Conservation (phyloP, 2,888 invertebrate species). For the Perithous albicinctus region DNA sequence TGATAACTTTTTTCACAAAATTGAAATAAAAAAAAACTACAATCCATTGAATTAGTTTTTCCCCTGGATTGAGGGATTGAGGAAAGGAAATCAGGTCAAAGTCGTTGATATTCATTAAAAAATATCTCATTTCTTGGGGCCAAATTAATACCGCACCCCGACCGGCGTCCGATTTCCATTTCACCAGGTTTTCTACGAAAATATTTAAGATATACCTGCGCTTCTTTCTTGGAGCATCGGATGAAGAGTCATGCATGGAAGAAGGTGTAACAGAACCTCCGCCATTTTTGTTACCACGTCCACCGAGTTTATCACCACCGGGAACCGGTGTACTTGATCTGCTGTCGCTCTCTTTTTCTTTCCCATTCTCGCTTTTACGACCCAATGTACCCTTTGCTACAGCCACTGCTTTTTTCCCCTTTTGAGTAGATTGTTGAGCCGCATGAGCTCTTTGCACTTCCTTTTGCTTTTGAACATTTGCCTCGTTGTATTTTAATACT, state of each 20-base stretch:
- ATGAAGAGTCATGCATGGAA: conserved; percentile 78
- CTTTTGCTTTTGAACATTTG: conserved; percentile 87
- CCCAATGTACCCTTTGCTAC: conserved; percentile 69
- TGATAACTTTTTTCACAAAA: not conserved
- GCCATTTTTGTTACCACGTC: conserved; percentile 72
- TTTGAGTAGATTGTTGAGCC: conserved; percentile 87
- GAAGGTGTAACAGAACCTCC: conserved; percentile 78
- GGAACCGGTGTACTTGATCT: conserved; percentile 88
- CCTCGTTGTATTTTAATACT: conserved; percentile 88
- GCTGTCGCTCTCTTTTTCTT: conserved; percentile 86
- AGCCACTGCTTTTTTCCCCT: conserved; percentile 72
- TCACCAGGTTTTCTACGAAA: not conserved
- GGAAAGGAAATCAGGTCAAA: no score
- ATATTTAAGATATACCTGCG: conserved; percentile 70
- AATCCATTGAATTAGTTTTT: no score
- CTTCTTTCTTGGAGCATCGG: conserved; percentile 78
- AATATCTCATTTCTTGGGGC: not conserved
- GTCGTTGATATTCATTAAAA: no score
- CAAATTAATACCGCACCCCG: no score
- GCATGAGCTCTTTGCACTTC: conserved; percentile 89
- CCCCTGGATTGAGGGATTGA: no score
- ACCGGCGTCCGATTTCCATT: not conserved
- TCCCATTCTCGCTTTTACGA: conserved; percentile 72
- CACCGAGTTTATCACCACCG: conserved; percentile 70
- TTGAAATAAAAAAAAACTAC: no score